These are phyloP conservation scores for Conomelus anceps DNA, from an alignment of 2,888 invertebrate genomes.

Conservation along the genomic window DNA sequence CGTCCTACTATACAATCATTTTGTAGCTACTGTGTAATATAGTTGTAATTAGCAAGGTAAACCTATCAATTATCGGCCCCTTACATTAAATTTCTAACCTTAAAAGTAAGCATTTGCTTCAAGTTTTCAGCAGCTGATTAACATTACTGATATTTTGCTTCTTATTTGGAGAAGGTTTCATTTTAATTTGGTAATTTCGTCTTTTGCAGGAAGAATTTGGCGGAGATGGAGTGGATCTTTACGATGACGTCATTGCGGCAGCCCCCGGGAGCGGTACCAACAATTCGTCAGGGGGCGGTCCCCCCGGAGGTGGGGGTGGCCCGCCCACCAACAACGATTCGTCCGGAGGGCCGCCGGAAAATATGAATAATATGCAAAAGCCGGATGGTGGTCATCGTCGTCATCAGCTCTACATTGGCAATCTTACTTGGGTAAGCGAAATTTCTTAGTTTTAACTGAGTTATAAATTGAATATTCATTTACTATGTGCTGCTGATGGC, in stretches of 20 bases:
- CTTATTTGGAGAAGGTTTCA: not conserved
- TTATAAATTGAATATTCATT: conserved; percentile 7
- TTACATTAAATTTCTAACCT: no score
- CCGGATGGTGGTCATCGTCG: conserved; percentile 60
- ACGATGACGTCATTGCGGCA: conserved; percentile 90
- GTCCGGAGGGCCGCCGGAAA: conserved; percentile 63
- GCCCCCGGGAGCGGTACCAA: conserved; percentile 46
- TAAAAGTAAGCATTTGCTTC: no score
- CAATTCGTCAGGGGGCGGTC: conserved; percentile 24
- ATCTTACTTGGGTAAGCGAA: conserved; percentile 85
- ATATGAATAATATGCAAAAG: conserved; percentile 48
- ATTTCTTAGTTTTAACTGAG: not conserved
- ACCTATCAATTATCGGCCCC: no score
- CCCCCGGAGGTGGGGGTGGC: conserved; percentile 17
- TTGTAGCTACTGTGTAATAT: no score
- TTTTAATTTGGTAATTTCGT: not conserved
- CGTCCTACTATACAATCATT: no score
- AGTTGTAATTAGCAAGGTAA: no score
- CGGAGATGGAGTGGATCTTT: conserved; percentile 84
- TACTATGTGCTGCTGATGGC: no score
- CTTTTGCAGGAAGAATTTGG: conserved; percentile 66
- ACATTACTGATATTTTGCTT: no score
- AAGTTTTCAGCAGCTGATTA: no score
- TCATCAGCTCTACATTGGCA: conserved; percentile 93
- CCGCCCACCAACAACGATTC: conserved; percentile 49